Evolutionary conservation across 2,797 vertebrate genomes (phyloP), one percentile per base, ranked within the genome.

Genomic region (Gobio occitaniae): DNA sequence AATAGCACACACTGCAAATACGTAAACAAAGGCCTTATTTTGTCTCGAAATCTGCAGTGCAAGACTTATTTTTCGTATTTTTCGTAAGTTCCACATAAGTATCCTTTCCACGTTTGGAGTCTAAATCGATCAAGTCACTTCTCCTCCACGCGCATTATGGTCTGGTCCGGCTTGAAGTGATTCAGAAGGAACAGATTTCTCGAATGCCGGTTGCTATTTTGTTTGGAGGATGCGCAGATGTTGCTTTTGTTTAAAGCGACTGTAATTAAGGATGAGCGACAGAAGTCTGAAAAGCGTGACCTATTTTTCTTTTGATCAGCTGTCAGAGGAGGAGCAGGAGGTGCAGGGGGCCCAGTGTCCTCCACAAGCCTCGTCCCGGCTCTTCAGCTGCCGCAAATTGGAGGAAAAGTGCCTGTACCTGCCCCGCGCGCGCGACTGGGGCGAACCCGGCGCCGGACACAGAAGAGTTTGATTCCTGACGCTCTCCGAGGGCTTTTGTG

Each of bases 261-360:
- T 95, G 97, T 96, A 97, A 97, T 96, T 97, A 97, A 96, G 95
- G 93, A 94, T 92, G 92, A 95, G 94, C 95, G 93, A 94, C 94
- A 92, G 93, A 93, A 94, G 94, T 95, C 95, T 95, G 94, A 96
- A 95, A 96, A 96, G 96, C 96, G 94, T 96, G 97, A 96, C 94
- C 96, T 95, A 95, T 96, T 96, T 96, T 94, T 92, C 95, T 96
- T 95, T 97, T 97, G 96, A 96, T 97, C 96, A 95, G 95, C 95
- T 95, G 96, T 96, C 96, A 96, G 93, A 94, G 91, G 93, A 94
- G 90, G 93, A 93, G 94, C 93, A 91, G 96, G 96, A 94, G 95
- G 93, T 92, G 81, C 70, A 17, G 82, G 71, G 75, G 83, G 48
- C 82, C 25, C 92, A 50, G 91, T 87, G 90, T 90, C 87, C 56